Percentiles rank a stretch among this genome's conserved stretches.
phyloP scores from a whole-genome alignment of 2,113 vertebrate species.

The Atherinomorus stipes region DNA sequence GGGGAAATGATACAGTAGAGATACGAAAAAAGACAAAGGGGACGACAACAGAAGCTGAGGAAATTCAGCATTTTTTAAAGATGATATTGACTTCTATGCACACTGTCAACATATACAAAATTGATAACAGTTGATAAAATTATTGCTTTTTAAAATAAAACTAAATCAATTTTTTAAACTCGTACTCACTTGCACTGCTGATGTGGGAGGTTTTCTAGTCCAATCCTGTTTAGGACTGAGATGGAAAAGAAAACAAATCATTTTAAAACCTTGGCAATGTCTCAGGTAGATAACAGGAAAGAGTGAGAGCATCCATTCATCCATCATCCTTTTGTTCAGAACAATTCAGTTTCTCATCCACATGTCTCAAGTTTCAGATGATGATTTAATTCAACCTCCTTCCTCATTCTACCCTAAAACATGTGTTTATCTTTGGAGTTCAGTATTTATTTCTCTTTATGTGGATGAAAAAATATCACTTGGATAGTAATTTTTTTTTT shows the following conservation, averaged over 20 bases:
- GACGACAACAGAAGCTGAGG: slow-evolving; percentile 1
- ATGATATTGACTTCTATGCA: neutral
- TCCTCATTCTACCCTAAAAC: neutral
- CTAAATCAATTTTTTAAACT: too few relatives aligned
- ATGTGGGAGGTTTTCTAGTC: slow-evolving; percentile 55
- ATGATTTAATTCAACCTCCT: slow-evolving; percentile 23
- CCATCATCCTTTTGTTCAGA: slow-evolving; percentile 7
- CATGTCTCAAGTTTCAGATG: slow-evolving; percentile 10
- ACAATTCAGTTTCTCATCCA: slow-evolving; percentile 9
- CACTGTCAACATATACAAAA: neutral
- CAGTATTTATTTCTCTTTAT: too few relatives aligned
- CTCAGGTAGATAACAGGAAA: slow-evolving; percentile 45
- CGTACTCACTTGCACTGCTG: slow-evolving; percentile 34
- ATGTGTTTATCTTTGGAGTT: neutral
- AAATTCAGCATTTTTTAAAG: neutral
- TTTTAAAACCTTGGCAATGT: slow-evolving; percentile 41
- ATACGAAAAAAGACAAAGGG: slow-evolving; percentile 22
- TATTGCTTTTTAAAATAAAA: slow-evolving; percentile 5
- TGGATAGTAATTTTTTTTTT: too few relatives aligned
- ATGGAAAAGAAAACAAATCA: slow-evolving; percentile 47
- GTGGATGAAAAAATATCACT: too few relatives aligned
- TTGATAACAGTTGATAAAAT: neutral
- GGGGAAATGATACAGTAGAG: slow-evolving; percentile 11
- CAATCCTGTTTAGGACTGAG: slow-evolving; percentile 53
- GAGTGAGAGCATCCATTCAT: slow-evolving; percentile 19